A percentile compares a stretch with the other conserved stretches of the same genome.
Evolutionary conservation across 2,113 vertebrate species (phyloP).

Genomic region (Microcebus tavaratra): DNA sequence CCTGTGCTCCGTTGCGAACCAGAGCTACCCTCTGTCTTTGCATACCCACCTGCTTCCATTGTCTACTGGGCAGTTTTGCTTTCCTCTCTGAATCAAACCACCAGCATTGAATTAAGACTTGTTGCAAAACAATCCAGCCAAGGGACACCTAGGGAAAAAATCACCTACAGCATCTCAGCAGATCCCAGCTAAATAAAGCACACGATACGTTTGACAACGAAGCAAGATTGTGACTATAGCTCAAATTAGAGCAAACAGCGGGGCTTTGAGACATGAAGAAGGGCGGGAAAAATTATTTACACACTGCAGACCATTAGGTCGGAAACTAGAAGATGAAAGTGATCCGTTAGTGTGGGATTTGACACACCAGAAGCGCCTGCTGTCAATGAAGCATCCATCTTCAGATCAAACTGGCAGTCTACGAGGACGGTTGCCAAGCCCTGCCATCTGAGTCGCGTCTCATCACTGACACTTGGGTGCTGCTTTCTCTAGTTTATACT

Average conservation of each 20-base stretch:
- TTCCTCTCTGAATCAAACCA: not conserved
- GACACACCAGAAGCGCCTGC: not conserved
- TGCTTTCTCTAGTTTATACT: not conserved
- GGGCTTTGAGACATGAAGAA: constrained; percentile 30
- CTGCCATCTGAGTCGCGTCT: not conserved
- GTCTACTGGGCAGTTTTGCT: not conserved
- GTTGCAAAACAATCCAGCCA: not conserved
- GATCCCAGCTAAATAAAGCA: not conserved
- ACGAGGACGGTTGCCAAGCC: not conserved
- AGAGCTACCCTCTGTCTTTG: not conserved
- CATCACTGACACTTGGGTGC: not conserved
- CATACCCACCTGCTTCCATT: not conserved
- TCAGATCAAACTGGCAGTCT: not conserved
- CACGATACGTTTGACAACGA: not conserved
- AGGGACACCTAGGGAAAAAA: not conserved
- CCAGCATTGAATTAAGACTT: not conserved
- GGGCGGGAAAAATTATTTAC: not conserved
- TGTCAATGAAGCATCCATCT: constrained; percentile 12
- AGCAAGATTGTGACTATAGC: not conserved
- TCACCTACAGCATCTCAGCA: not conserved
- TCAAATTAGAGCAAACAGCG: constrained; percentile 6
- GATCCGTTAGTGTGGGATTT: not conserved
- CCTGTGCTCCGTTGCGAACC: not conserved
- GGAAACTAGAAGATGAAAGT: not conserved
- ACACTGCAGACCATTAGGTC: not conserved